phyloP scores from a whole-genome alignment of 2,888 invertebrate species.

The Autographa gamma region DNA sequence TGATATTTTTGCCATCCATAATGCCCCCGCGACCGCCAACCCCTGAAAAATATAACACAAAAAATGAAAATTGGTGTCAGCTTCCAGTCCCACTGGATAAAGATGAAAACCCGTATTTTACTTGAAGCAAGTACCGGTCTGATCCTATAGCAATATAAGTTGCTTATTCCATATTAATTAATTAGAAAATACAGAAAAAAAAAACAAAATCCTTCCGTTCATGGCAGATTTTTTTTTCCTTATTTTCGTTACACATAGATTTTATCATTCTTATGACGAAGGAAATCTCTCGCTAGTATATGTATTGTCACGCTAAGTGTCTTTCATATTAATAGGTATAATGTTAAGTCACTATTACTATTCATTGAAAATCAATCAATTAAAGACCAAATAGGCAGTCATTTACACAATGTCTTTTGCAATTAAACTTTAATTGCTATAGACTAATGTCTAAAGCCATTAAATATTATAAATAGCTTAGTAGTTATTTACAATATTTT shows the following conservation, averaged over 20 bases:
- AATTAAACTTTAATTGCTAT: not conserved
- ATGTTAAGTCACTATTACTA: not conserved
- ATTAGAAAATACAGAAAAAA: too few species aligned
- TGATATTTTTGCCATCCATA: slow-evolving; percentile 84
- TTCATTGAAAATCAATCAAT: not conserved
- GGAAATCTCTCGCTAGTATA: too few species aligned
- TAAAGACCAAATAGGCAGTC: not conserved
- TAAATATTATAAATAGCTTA: too few species aligned
- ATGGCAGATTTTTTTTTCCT: not conserved
- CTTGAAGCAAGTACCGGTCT: too few species aligned
- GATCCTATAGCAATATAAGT: too few species aligned
- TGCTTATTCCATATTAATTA: too few species aligned
- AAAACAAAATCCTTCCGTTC: not conserved
- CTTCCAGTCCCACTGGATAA: too few species aligned
- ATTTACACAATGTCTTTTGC: not conserved
- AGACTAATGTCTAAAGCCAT: not conserved
- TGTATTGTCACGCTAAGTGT: not conserved
- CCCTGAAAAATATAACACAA: slow-evolving; percentile 69
- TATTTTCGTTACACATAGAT: not conserved
- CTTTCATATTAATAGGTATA: not conserved
- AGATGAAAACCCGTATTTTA: too few species aligned
- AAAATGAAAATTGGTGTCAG: not conserved
- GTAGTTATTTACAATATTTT: too few species aligned
- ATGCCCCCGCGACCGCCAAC: slow-evolving; percentile 77
- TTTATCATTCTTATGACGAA: not conserved